Evolutionary conservation across 2,888 invertebrate species (phyloP).

Genomic region (Epinotia brunnichana): DNA sequence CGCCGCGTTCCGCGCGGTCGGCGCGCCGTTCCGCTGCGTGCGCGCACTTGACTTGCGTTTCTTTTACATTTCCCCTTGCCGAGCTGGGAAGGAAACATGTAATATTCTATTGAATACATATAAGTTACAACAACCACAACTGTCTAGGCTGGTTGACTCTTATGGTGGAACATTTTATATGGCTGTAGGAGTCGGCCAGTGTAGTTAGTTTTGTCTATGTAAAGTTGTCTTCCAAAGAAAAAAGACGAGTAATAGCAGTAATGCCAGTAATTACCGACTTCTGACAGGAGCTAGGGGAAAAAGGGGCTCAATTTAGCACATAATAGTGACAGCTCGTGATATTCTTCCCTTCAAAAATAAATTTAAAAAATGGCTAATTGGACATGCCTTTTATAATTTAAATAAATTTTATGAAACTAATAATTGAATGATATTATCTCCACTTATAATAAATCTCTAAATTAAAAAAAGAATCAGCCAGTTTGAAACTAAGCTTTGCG

Average conservation of each 20-base stretch:
- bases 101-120: not conserved
- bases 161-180: not conserved
- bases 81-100: slow-evolving; percentile 9
- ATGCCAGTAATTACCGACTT: not conserved
- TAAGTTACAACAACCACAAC: not conserved
- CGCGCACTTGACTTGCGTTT: slow-evolving; percentile 28
- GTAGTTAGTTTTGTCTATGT: not conserved
- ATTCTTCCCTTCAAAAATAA: too few relatives aligned
- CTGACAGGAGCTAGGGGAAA: not conserved
- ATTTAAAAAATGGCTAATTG: too few relatives aligned
- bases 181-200: not conserved
- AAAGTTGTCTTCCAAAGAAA: not conserved
- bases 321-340: not conserved
- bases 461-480: too few relatives aligned
- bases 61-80: slow-evolving; percentile 28
- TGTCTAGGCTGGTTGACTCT: not conserved
- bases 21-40: slow-evolving; percentile 38
- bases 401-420: too few relatives aligned
- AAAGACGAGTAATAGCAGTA: not conserved
- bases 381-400: too few relatives aligned
- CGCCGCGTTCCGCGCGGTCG: slow-evolving; percentile 30
- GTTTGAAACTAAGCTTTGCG: too few relatives aligned
- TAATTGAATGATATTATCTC: too few relatives aligned
- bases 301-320: not conserved
- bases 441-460: too few relatives aligned